A percentile compares a stretch with the other conserved stretches of the same genome.
These are phyloP conservation scores for Mixornis gularis DNA, from an alignment of 2,113 vertebrate genomes.

Conservation along the genomic window DNA sequence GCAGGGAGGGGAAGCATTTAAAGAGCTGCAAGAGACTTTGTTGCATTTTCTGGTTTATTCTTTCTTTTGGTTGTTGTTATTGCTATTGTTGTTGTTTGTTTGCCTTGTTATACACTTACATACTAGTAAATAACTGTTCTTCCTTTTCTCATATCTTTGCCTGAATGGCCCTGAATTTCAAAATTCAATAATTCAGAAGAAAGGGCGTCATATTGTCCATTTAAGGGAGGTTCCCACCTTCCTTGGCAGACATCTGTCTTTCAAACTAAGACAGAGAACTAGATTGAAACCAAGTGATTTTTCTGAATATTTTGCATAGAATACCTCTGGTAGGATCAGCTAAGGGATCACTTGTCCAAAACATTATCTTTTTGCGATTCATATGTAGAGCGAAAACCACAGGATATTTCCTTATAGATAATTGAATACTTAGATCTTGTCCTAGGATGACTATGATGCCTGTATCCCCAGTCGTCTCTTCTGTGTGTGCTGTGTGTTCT, in stretches of 20 bases:
- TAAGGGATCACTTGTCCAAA: not conserved
- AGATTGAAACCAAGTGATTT: not conserved
- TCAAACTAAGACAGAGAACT: not conserved
- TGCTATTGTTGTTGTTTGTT: not conserved
- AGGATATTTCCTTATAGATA: not conserved
- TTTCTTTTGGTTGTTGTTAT: not conserved
- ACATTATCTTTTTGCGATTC: not conserved
- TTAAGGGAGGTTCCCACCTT: not conserved
- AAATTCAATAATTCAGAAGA: not conserved
- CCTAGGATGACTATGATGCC: too few relatives aligned
- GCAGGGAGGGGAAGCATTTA: not conserved
- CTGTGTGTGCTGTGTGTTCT: too few relatives aligned
- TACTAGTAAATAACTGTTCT: not conserved
- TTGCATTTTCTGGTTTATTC: not conserved
- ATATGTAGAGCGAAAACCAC: not conserved
- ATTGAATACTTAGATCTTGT: not conserved
- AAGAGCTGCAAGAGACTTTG: rapidly evolving
- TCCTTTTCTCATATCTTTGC: not conserved
- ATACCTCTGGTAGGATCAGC: not conserved
- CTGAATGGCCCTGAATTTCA: not conserved
- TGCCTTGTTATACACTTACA: not conserved
- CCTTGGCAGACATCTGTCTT: not conserved
- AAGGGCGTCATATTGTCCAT: too few relatives aligned
- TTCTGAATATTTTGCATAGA: not conserved
- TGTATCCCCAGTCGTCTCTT: too few relatives aligned